These are phyloP conservation scores for Taeniopygia guttata DNA, from an alignment of 2,797 vertebrate genomes.

Conservation along the genomic window DNA sequence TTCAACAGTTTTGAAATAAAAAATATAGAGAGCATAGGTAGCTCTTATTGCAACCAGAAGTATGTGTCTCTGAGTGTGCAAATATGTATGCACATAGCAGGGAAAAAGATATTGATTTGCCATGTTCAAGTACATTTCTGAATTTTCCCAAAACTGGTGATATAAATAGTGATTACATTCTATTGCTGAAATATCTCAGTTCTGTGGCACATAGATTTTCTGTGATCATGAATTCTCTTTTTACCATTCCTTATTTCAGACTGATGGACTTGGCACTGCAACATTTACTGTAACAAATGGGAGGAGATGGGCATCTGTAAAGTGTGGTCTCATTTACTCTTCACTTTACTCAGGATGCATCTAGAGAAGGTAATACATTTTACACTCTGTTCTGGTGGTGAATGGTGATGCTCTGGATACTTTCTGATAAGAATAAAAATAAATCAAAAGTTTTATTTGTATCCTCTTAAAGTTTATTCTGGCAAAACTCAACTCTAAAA, in stretches of 20 bases:
- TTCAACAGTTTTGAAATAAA: background rate
- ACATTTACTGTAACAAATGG: background rate
- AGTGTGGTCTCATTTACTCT: background rate
- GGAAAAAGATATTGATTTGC: background rate
- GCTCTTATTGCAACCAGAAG: background rate
- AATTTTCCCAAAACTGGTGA: background rate
- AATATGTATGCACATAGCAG: background rate
- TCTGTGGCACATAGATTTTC: background rate
- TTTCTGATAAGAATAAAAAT: slow-evolving; percentile 22
- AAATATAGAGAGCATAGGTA: background rate
- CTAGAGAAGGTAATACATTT: background rate
- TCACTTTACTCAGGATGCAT: background rate
- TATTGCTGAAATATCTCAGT: background rate
- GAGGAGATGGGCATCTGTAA: background rate
- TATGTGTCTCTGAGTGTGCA: background rate
- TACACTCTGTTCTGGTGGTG: background rate
- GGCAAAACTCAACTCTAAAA: background rate
- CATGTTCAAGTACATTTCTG: background rate
- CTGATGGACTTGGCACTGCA: background rate
- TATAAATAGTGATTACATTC: background rate
- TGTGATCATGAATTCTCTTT: background rate
- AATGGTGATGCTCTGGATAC: background rate
- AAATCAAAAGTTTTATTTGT: background rate
- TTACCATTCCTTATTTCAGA: background rate
- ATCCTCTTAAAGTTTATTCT: background rate